Base-by-base conservation (phyloP, 2,113 vertebrate genomes). In the Limanda limanda region DNA sequence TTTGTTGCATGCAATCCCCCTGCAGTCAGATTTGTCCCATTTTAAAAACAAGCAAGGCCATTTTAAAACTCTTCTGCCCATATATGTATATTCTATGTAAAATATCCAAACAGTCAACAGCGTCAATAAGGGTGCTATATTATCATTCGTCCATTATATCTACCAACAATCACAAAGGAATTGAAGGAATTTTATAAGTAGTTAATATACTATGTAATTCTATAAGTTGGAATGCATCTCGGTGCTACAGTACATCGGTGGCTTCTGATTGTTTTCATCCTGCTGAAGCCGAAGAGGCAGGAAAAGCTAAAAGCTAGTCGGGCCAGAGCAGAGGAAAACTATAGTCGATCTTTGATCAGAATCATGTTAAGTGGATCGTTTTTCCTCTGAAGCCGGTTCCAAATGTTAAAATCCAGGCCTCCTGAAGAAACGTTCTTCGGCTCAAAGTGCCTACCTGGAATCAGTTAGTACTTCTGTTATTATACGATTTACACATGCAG, bases 161-260 rank as follows among this genome's bases (percentile, higher is more conserved):
- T 42, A 82, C 23, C 60, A 63, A 68, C 73, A 74, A 65, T 81
- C 74, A 82, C 70, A 58, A 54, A 67, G 52, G 54, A 68, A n/a
- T n/a, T 40, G 0, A 68, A 20, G 35, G 69, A 79, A 40, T 71
- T 74, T 18, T 20, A 51, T 18, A 51, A 51, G 47, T 51, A 20
- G 47, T 17, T 51, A 7, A 18, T 18, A 51, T 51, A 18, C 17
- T 17, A 51, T 18, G 17, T 76, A 70, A 78, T 80, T 62, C 62
- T 56, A 77, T n/a, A 82, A 54, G 42, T 56, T 74, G 81, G 82
- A 94, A 91, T 91, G 84, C 80, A 85, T 85, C 77, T 91, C 14
- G 21, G 47, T 81, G 79, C 81, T 84, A 89, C 85, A 79, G 68
- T 62, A 88, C 73, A 61, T 73, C 58, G 62, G 13, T 67, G 68